phyloP scores from a whole-genome alignment of 1,140 invertebrate genomes.

The Drosophila varians region DNA sequence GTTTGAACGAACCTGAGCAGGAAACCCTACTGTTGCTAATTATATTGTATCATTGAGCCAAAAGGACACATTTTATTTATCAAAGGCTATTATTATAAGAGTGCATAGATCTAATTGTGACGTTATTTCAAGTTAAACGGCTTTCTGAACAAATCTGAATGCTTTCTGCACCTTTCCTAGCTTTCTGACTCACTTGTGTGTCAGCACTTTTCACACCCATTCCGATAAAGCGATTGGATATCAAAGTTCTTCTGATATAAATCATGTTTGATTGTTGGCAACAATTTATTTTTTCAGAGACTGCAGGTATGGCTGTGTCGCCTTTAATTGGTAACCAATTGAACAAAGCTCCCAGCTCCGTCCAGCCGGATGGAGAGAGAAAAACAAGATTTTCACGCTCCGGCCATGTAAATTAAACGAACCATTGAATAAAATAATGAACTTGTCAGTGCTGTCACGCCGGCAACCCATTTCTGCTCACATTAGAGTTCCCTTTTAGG shows the following conservation, averaged over 20 bases:
- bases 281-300: background rate
- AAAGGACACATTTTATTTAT: too few species aligned
- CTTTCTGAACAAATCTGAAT: background rate
- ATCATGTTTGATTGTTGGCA: background rate
- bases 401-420: constrained; percentile 55
- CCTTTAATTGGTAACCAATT: constrained; percentile 56
- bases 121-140: background rate
- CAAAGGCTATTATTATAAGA: background rate
- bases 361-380: background rate
- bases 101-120: background rate
- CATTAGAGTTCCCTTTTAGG: background rate
- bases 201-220: background rate
- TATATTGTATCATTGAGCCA: too few species aligned
- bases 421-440: constrained; percentile 66
- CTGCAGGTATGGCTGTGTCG: constrained; percentile 5
- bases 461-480: background rate
- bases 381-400: constrained; percentile 21
- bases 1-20: too few species aligned
- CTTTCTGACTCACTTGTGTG: constrained; percentile 8
- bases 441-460: constrained; percentile 34
- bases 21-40: too few species aligned
- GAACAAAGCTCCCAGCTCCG: constrained; percentile 12
- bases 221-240: constrained; percentile 8
- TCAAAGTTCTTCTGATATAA: background rate
- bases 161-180: background rate